Base-by-base conservation (phyloP, 2,888 invertebrate genomes). In the Bursaphelenchus okinawaensis region DNA sequence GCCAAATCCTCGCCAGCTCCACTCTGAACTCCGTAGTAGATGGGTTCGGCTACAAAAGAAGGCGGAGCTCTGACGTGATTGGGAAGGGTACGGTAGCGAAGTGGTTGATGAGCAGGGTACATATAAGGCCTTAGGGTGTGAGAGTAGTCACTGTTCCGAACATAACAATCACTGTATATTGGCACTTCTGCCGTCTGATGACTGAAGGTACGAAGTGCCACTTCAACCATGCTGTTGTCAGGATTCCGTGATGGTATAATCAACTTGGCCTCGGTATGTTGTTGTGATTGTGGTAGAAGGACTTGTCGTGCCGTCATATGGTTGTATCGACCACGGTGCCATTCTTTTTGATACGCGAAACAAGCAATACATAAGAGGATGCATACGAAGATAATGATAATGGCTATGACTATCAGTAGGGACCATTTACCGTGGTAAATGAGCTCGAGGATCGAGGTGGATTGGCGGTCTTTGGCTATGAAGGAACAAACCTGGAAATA, bases 1-100 rank as follows among this genome's bases (percentile, higher is more conserved):
- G 20, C 60, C 29, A 59, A n/a, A 23, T 19, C 60, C 20, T 59
- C 60, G 19, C 60, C 60, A 8, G 60, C 60, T 50, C 60, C 60
- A n/a, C 40, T 40, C n/a, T n/a, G 40, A n/a, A 40, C 40, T 40
- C 40, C 40, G n/a, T 40, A 40, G n/a, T 40, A 40, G 12, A 40
- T 16, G n/a, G 40, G 40, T 40, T 40, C 40, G 16, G n/a, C n/a
- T 40, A 16, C 40, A n/a, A 16, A 40, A 16, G 40, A 40, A n/a
- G n/a, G 16, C 12, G 12, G 40, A 40, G 40, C n/a, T 40, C 16
- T 12, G 40, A 40, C 1, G n/a, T 40, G 40, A 16, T n/a, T 40
- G 12, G 40, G 40, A 40, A 40, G 40, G n/a, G 40, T 40, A 16
- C 40, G 40, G 6, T 40, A 40, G n/a, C n/a, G 40, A 40, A 40